phyloP scores from a whole-genome alignment of 2,797 vertebrate species.

The Cynopterus sphinx region DNA sequence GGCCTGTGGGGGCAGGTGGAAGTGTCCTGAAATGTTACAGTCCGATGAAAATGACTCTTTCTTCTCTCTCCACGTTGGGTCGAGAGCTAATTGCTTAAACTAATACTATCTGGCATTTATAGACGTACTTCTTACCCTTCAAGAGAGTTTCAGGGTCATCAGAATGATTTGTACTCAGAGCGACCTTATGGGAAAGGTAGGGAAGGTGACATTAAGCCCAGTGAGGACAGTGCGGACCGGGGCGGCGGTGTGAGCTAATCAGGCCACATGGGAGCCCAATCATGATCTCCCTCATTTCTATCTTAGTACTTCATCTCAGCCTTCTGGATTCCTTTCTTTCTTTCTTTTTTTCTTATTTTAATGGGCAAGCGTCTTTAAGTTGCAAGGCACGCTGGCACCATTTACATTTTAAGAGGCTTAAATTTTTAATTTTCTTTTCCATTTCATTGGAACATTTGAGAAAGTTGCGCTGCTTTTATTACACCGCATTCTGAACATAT shows the following conservation, averaged over 20 bases:
- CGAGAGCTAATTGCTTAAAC: neutral
- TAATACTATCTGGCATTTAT: neutral
- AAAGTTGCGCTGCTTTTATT: slow-evolving; percentile 36
- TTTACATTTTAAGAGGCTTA: slow-evolving; percentile 70
- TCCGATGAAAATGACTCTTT: neutral
- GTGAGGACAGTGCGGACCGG: rapidly evolving
- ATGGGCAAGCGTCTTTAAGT: slow-evolving; percentile 30
- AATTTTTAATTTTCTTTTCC: slow-evolving; percentile 69
- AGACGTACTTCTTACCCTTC: neutral
- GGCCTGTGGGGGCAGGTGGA: neutral
- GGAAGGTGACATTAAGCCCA: neutral
- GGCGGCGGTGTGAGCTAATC: rapidly evolving
- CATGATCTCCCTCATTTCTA: neutral
- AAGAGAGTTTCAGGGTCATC: neutral
- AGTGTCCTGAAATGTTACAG: neutral
- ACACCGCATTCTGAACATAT: slow-evolving; percentile 40
- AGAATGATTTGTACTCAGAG: neutral
- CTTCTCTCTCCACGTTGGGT: neutral
- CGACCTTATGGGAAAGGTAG: neutral
- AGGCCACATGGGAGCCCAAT: neutral
- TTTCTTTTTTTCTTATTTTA: neutral
- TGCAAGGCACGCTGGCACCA: neutral
- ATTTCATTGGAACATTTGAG: slow-evolving; percentile 44
- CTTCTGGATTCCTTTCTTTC: neutral
- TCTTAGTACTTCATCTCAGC: neutral